These are phyloP conservation scores for Catharus bicknelli DNA, from an alignment of 2,113 vertebrate species.

Conservation along the genomic window DNA sequence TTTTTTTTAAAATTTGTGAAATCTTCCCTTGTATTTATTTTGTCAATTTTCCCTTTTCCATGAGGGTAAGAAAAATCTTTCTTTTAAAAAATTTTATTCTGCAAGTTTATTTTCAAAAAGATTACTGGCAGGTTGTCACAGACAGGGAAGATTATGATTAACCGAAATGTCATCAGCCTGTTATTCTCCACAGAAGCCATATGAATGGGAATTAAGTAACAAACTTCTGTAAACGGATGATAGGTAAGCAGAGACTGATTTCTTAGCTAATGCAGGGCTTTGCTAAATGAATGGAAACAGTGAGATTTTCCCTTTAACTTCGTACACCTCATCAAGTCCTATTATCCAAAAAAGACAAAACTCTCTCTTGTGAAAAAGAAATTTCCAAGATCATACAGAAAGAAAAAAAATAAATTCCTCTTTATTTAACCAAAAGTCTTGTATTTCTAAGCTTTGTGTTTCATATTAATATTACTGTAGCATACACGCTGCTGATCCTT, in stretches of 20 bases:
- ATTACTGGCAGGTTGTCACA: conserved; percentile 31
- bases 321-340: neutral
- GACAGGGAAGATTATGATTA: conserved; percentile 36
- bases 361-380: conserved; percentile 10
- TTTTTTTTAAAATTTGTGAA: neutral
- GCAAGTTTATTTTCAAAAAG: conserved; percentile 51
- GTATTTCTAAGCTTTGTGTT: neutral
- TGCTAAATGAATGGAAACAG: neutral
- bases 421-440: conserved; percentile 3
- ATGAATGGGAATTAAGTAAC: conserved; percentile 54
- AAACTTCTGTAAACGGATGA: conserved; percentile 1
- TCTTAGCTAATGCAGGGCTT: conserved; percentile 15
- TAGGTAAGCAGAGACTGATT: conserved; percentile 32
- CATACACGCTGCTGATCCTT: neutral
- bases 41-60: neutral
- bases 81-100: neutral
- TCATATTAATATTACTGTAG: neutral
- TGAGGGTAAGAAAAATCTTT: neutral
- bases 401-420: neutral
- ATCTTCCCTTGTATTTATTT: neutral
- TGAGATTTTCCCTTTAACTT: neutral
- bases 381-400: neutral
- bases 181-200: conserved; percentile 19
- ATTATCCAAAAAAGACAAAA: neutral
- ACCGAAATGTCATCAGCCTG: conserved; percentile 52